phyloP scores from a whole-genome alignment of 2,888 invertebrate genomes.

The Margaritifera margaritifera region DNA sequence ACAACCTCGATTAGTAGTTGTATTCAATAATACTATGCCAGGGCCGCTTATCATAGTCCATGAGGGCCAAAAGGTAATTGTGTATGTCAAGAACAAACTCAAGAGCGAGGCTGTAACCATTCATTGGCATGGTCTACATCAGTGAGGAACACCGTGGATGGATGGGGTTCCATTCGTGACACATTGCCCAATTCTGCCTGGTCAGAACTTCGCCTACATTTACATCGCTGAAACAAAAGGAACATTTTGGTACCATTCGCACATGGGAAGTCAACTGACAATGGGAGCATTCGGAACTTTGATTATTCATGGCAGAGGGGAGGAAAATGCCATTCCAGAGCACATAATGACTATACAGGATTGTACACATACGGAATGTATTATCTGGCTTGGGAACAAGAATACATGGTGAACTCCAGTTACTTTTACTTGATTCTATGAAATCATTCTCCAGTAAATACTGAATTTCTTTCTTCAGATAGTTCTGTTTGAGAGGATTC shows the following conservation, averaged over 20 bases:
- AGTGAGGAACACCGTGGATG: conserved; percentile 49
- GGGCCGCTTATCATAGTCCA: conserved; percentile 62
- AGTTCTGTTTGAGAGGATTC: too few species aligned
- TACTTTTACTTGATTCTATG: too few species aligned
- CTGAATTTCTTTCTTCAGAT: too few species aligned
- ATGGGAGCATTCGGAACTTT: conserved; percentile 45
- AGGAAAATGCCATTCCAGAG: conserved; percentile 17
- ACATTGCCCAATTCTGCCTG: conserved; percentile 52
- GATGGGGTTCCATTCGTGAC: conserved; percentile 56
- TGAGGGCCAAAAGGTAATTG: conserved; percentile 53
- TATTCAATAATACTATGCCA: conserved; percentile 58
- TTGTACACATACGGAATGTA: too few species aligned
- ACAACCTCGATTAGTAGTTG: conserved; percentile 42
- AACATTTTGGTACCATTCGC: conserved; percentile 52
- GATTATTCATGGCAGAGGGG: conserved; percentile 22
- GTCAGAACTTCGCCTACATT: conserved; percentile 41
- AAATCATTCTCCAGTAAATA: too few species aligned
- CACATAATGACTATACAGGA: conserved; percentile 42
- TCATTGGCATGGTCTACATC: conserved; percentile 62
- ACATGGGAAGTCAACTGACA: conserved; percentile 40
- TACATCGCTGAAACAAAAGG: conserved; percentile 28
- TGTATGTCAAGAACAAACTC: conserved; percentile 54
- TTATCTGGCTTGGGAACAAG: too few species aligned
- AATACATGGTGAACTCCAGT: too few species aligned
- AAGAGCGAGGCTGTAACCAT: conserved; percentile 42